A percentile compares a stretch with the other conserved stretches of the same genome.
Evolutionary conservation across 2,797 vertebrate genomes (phyloP).

Genomic region (Melanotaenia nigrans): DNA sequence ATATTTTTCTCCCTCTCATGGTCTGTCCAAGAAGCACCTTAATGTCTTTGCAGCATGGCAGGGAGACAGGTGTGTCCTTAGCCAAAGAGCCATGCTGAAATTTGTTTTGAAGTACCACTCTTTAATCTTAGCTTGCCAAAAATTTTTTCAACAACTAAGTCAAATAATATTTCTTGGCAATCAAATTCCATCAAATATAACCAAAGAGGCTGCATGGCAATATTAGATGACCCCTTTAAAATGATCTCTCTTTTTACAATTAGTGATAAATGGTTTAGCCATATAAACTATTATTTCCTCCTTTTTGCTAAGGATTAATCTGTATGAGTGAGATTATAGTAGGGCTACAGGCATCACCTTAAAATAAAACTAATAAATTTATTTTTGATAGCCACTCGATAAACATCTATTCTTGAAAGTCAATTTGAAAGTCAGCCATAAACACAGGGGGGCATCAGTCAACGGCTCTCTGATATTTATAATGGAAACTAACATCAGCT

Average conservation of each 20-base stretch:
- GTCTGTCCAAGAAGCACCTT: conserved; percentile 50
- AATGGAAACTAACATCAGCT: conserved; percentile 21
- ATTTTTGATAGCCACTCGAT: neutral
- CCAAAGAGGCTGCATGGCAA: neutral
- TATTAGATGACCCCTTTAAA: neutral
- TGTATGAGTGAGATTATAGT: neutral
- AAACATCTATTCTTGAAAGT: neutral
- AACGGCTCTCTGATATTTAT: neutral
- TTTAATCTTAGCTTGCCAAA: conserved; percentile 37
- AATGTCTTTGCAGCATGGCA: conserved; percentile 64
- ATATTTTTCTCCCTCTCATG: conserved; percentile 44
- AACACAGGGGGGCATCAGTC: neutral
- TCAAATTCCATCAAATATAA: neutral
- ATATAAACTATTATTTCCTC: neutral
- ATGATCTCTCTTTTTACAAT: neutral
- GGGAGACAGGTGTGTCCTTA: conserved; percentile 39
- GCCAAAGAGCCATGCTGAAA: conserved; percentile 39
- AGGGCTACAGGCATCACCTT: neutral
- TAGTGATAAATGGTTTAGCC: neutral
- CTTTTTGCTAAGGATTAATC: neutral
- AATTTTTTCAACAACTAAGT: conserved; percentile 28
- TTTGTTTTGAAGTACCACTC: conserved; percentile 35
- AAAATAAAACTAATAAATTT: neutral
- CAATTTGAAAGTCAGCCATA: conserved; percentile 11
- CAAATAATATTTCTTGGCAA: conserved; percentile 32